These are phyloP conservation scores for Dasysyrphus albostriatus DNA, from an alignment of 2,888 invertebrate genomes.

Conservation along the genomic window DNA sequence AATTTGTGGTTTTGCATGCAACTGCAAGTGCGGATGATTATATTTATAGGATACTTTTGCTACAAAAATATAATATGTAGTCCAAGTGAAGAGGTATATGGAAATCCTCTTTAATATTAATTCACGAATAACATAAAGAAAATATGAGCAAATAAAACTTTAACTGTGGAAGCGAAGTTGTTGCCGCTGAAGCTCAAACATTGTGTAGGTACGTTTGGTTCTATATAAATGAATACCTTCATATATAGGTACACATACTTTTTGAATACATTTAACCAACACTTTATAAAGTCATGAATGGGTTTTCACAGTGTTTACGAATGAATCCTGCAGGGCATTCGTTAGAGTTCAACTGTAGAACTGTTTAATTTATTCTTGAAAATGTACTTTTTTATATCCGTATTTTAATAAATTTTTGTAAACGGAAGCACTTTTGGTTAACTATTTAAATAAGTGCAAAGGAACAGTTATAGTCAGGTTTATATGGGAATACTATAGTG, in stretches of 20 bases:
- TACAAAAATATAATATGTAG: too few relatives aligned
- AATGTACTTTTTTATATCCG: conserved; percentile 3
- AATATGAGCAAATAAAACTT: conserved; percentile 49
- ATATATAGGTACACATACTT: not conserved
- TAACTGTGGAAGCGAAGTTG: not conserved
- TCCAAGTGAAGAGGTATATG: not conserved
- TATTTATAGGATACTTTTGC: conserved; percentile 7
- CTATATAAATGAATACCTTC: not conserved
- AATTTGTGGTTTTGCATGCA: conserved; percentile 60
- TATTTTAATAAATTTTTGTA: not conserved
- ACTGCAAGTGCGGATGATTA: conserved; percentile 48
- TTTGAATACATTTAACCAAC: conserved; percentile 2
- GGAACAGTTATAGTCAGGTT: too few relatives aligned
- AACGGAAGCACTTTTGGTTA: not conserved
- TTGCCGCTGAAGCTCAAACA: not conserved
- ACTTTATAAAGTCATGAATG: conserved; percentile 42
- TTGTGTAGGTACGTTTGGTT: not conserved
- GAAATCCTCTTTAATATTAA: conserved; percentile 54
- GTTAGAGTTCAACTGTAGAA: not conserved
- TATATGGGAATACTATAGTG: not conserved
- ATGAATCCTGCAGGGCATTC: conserved; percentile 15
- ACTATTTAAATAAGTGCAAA: not conserved
- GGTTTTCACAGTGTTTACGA: conserved; percentile 26
- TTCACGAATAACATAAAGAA: conserved; percentile 43
- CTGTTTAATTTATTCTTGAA: conserved; percentile 38